These are phyloP conservation scores for Rhagophthalmus giganteus DNA, from an alignment of 2,888 invertebrate species.

Conservation along the genomic window DNA sequence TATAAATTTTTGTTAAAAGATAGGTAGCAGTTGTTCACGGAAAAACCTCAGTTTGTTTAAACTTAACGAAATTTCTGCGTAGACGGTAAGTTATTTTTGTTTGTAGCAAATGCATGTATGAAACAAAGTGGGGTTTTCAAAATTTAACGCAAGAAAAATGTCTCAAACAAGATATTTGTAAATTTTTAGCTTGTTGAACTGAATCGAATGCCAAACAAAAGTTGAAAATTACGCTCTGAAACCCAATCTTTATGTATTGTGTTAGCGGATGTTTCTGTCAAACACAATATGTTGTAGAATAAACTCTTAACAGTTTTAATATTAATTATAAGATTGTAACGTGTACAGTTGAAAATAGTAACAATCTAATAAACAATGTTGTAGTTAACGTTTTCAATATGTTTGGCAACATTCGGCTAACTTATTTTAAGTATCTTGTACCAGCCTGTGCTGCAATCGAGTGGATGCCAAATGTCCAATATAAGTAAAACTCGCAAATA, in stretches of 20 bases:
- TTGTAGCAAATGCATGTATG: conserved; percentile 24
- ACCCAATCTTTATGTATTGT: conserved; percentile 7
- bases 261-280: conserved; percentile 4
- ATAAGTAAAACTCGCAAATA: conserved; percentile 52
- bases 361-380: conserved; percentile 23
- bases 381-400: conserved; percentile 25
- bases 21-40: conserved; percentile 16
- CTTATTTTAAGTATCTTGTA: conserved; percentile 34
- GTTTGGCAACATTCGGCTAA: conserved; percentile 29
- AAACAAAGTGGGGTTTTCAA: conserved; percentile 36
- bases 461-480: conserved; percentile 46
- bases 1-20: conserved; percentile 32
- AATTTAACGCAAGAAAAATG: conserved; percentile 28
- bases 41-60: conserved; percentile 40
- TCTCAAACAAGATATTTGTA: conserved; percentile 33
- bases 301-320: conserved; percentile 21
- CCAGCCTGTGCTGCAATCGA: conserved; percentile 47
- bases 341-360: conserved; percentile 31
- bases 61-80: conserved; percentile 37
- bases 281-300: conserved; percentile 12
- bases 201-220: conserved; percentile 29
- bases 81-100: conserved; percentile 37
- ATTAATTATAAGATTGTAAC: conserved; percentile 25
- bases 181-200: conserved; percentile 29
- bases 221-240: conserved; percentile 17